Base-by-base conservation (phyloP, 1,140 invertebrate species). In the Drosophila sucinea region DNA sequence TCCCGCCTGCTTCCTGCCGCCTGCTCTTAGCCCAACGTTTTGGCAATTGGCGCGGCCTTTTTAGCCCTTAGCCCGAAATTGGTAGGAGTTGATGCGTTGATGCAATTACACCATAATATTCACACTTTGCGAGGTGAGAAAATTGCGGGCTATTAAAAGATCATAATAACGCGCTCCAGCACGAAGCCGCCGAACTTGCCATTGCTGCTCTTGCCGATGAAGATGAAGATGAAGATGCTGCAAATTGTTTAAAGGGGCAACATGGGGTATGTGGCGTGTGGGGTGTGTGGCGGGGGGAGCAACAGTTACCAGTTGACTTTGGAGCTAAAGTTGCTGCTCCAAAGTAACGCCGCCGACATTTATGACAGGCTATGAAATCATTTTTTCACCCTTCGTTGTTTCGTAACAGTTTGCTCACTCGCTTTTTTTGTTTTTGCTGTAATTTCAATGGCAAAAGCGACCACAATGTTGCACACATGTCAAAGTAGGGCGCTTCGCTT, bases 91-190 rank as follows among this genome's bases (percentile, higher is more conserved):
- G 90, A 91, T 91, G 84, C 90, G 90, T 91, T 91, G 90, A 91
- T 91, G 90, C 90, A 91, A 91, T 91, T 91, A 91, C 90, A 91
- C 90, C 90, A 90, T 91, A 91, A 91, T 91, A 91, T 91, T 91
- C 90, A 91, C 90, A 91, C 90, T 91, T 91, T 91, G 90, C 90
- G 90, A 91, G 90, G 90, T 91, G 90, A 91, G 90, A 91, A 91
- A 91, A 91, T 91, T 91, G 90, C 90, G 75, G 90, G 90, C 90
- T 91, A 91, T 91, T 91, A 91, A 91, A 91, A 91, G 89, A 89
- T 89, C 84, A 89, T 89, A 89, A 89, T 89, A 89, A 89, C 77
- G 71, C 67, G 56, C 35, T 77, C 63, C 73, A 58, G 70, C 74
- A 78, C 68, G 60, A 66, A 56, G 67, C 55, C 58, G 63, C 55